These are phyloP conservation scores for Sitta carolinensis DNA, from an alignment of 2,797 vertebrate species.

Conservation along the genomic window DNA sequence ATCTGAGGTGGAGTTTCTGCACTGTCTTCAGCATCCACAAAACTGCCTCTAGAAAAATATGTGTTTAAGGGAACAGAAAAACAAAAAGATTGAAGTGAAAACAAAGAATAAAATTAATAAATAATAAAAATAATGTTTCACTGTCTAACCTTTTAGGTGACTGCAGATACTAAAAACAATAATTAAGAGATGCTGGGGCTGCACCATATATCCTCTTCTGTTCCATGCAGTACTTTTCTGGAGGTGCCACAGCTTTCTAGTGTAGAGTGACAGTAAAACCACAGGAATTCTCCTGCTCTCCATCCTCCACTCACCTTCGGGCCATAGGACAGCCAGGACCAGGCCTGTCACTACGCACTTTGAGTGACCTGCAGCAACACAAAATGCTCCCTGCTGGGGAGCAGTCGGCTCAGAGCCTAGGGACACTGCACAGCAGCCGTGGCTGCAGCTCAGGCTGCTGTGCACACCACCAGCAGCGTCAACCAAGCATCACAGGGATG, in stretches of 20 bases:
- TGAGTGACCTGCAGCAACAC: neutral
- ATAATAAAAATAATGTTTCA: neutral
- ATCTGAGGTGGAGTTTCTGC: neutral
- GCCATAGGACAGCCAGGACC: neutral
- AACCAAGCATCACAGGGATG: neutral
- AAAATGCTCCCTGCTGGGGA: neutral
- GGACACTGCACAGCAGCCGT: rapidly evolving
- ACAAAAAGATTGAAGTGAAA: neutral
- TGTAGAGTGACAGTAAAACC: neutral
- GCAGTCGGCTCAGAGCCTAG: neutral
- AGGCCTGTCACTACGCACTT: neutral
- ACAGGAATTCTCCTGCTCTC: neutral
- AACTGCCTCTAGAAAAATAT: neutral
- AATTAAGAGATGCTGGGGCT: neutral
- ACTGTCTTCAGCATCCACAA: neutral
- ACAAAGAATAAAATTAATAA: neutral
- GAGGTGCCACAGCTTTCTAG: neutral
- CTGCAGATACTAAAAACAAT: neutral
- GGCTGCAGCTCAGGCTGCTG: neutral
- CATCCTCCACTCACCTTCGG: neutral
- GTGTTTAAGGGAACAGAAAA: neutral
- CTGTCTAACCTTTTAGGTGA: neutral
- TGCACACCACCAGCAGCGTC: neutral
- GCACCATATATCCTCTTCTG: neutral
- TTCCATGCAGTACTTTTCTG: neutral